Base-by-base conservation (phyloP, 2,797 vertebrate genomes). In the Acanthornis magna region DNA sequence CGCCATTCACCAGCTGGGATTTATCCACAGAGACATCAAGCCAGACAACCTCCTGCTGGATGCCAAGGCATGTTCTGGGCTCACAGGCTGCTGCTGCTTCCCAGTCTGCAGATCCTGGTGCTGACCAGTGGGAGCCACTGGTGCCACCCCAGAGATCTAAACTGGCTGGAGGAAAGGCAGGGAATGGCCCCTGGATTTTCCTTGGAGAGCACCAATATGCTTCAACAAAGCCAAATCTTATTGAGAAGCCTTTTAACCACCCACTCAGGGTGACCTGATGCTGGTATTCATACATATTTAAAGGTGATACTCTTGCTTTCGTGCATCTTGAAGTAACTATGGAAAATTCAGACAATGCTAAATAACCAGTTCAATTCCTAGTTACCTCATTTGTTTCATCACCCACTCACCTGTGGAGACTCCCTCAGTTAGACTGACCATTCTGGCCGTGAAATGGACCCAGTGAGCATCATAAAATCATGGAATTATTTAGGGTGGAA, bases 21-120 rank as follows among this genome's bases (percentile, higher is more conserved):
- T 99, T 95, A 99, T 99, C 96, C 99, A 99, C 96, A 97, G 99
- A 90, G 99, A 99, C 96, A 99, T 99, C 94, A 99, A 99, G 95
- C 99, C 99, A 21, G 99, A 99, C 97, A 99, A 99, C 97, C 98
- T 99, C 85, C 97, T 99, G 86, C 97, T 99, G 91, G 99, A 99
- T 97, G 99, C 98, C 82, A 98, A 99, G 98, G 99, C 98, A 97
- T 13, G 97, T 97, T n/a, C 76, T 30, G n/a, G 51, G 77, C 74
- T 78, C 58, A 25, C 71, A 29, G 45, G 3, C 53, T 79, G 51
- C 53, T 58, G 57, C 0, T 32, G 20, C 48, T 81, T 58, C 43
- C 50, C 58, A 10, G 5, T 43, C 45, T 65, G 57, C 42, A 61
- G 65, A 53, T 32, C 32, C 22, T 48, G 29, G 11, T 58, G 43